Base-by-base conservation (phyloP, 2,797 vertebrate species). In the Mus caroli region DNA sequence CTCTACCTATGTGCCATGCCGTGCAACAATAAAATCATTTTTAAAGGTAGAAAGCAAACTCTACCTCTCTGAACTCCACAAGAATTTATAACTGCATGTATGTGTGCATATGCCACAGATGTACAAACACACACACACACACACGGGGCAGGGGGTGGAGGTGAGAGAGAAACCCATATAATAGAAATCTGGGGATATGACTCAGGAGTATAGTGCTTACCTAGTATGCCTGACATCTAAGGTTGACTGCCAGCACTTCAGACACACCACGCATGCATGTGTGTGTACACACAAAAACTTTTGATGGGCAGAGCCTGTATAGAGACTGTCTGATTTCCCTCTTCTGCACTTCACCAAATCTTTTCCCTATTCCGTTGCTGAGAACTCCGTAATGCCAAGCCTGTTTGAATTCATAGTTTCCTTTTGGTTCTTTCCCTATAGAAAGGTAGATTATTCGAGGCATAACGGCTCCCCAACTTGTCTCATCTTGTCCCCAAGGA, bases 381-480 rank as follows among this genome's bases (percentile, higher is more conserved):
- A 88, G 77, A 89, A 91, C 50, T 40, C 0, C 58, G 4, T 90
- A 90, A 88, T 85, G 13, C 64, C 58, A 67, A 94, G 26, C 15
- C 17, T 43, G 31, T 90, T 69, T 88, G 26, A 85, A 31, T 92
- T 90, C 22, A 28, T 34, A 62, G 19, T 88, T 85, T 62, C 14
- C 90, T 40, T 95, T 95, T 94, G 71, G 67, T 79, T 92, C 37
- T 52, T 94, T 94, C 37, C n/a, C 56, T 71, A 17, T 20, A 84
- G 64, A 40, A 91, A 86, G 50, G 15, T 60, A 89, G 56, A 85
- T 31, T 88, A 84, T 95, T 88, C 88, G 64, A 19, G 12, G 17
- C 19, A 60, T 82, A 67, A 69, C 73, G 50, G 62, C 11, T 91
- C 24, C 54, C 19, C 71, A 83, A 85, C 26, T 34, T 75, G 34